Evolutionary conservation across 2,113 vertebrate genomes (phyloP), one percentile per base, ranked within the genome.

Genomic region (Caracal caracal): DNA sequence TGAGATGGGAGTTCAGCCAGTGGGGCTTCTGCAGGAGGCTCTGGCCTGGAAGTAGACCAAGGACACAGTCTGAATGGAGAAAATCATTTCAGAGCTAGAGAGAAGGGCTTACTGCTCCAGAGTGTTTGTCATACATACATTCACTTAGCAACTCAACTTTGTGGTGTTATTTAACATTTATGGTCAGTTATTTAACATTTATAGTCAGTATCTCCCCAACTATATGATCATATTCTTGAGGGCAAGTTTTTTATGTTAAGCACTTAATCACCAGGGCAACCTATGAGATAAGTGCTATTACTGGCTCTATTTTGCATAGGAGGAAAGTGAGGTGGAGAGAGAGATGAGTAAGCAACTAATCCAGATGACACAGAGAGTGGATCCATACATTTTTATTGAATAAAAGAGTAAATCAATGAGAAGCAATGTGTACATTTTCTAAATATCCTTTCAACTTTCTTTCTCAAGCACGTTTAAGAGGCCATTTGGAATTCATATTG

Each of bases 401-500:
- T 91, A 63, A 97, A 88, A 83, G 26, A 85, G 15, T 75, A 80
- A 94, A 75, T 79, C 59, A 49, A 33, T 26, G 49, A 94, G 33
- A 37, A 96, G 53, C 5, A 82, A 95, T 40, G 5, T 47, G 19
- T 63, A 70, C 37, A 37, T 59, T 85, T 97, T 83, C 20, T 12
- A 87, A 97, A 84, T 24, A 40, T 17, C 66, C 91, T 98, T 96
- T 97, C 2, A 95, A 73, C 12, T 81, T 90, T 95, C 63, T 97
- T 97, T 56, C 96, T 92, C 63, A 97, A 98, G 86, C 47, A 94
- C 93, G 82, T 28, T 93, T 95, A 95, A 0, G 37, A 89, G 89
- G 84, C 26, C 75, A 97, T 92, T 88, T 98, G 40, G 26, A 12
- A 28, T 96, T 97, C 88, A 83, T 93, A 95, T 97, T 93, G 93